These are phyloP conservation scores for Ceratitis capitata DNA, from an alignment of 1,140 invertebrate species.

Conservation along the genomic window DNA sequence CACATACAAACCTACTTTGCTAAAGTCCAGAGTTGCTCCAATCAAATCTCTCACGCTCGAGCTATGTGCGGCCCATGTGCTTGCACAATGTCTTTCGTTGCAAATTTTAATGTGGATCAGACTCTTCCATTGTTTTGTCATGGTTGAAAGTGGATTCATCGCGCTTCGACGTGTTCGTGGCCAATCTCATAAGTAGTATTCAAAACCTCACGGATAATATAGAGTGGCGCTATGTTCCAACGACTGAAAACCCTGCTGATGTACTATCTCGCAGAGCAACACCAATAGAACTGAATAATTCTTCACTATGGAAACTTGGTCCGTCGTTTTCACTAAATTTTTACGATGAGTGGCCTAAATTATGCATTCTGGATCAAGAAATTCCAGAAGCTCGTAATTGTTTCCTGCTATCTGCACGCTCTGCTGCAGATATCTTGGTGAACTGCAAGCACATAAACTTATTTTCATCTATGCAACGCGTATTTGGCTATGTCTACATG, in stretches of 20 bases:
- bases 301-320: slow-evolving; percentile 58
- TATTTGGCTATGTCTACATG: not conserved
- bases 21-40: slow-evolving; percentile 54
- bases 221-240: slow-evolving; percentile 57
- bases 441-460: not conserved
- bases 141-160: slow-evolving; percentile 50
- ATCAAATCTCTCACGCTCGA: slow-evolving; percentile 53
- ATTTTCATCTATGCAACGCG: not conserved
- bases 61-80: slow-evolving; percentile 49
- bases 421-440: not conserved
- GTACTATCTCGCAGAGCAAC: slow-evolving; percentile 52
- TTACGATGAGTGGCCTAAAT: not conserved
- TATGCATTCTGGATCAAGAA: not conserved
- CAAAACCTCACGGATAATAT: slow-evolving; percentile 44
- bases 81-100: slow-evolving; percentile 36
- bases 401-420: not conserved
- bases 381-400: not conserved
- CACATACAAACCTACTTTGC: slow-evolving; percentile 51
- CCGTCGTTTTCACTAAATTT: slow-evolving; percentile 46
- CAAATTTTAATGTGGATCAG: slow-evolving; percentile 49
- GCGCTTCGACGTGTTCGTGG: slow-evolving; percentile 50
- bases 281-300: slow-evolving; percentile 47
- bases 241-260: slow-evolving; percentile 58
- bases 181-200: slow-evolving; percentile 57
- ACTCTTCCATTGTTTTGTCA: slow-evolving; percentile 54